Evolutionary conservation across 2,797 vertebrate species (phyloP).

Genomic region (Micrastur ruficollis): DNA sequence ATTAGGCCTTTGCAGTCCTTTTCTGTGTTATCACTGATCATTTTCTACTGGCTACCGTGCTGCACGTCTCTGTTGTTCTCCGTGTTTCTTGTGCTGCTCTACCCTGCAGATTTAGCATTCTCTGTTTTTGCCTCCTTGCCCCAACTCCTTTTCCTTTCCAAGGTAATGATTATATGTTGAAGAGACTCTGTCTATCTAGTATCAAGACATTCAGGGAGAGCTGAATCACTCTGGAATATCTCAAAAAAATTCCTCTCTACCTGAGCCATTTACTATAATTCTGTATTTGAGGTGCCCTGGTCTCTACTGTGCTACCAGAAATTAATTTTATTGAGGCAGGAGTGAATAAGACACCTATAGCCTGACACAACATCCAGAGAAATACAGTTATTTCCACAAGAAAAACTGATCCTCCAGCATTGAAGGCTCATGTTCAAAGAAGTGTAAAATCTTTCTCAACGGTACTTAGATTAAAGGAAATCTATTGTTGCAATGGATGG

Average conservation of each 20-base stretch:
- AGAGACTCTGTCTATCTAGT: neutral
- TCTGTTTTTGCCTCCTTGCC: neutral
- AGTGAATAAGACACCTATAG: neutral
- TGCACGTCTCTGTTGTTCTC: neutral
- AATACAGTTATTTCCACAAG: neutral
- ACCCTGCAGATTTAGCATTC: neutral
- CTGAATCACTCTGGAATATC: neutral
- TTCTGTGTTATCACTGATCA: neutral
- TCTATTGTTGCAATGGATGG: neutral
- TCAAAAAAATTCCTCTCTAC: neutral
- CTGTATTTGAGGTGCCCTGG: neutral
- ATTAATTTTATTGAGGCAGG: neutral
- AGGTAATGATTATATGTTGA: neutral
- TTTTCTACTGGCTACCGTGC: neutral
- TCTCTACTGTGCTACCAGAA: neutral
- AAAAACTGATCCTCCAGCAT: neutral
- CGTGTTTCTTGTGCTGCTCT: neutral
- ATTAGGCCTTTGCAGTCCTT: neutral
- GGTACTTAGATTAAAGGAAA: neutral
- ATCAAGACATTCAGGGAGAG: neutral
- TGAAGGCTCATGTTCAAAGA: neutral
- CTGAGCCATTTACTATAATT: neutral
- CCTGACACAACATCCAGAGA: neutral
- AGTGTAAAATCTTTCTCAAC: neutral
- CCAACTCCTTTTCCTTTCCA: neutral